Conservation (phyloP, 92 coral and sea anemone genomes). For the Umimayanthus kanabou region DNA sequence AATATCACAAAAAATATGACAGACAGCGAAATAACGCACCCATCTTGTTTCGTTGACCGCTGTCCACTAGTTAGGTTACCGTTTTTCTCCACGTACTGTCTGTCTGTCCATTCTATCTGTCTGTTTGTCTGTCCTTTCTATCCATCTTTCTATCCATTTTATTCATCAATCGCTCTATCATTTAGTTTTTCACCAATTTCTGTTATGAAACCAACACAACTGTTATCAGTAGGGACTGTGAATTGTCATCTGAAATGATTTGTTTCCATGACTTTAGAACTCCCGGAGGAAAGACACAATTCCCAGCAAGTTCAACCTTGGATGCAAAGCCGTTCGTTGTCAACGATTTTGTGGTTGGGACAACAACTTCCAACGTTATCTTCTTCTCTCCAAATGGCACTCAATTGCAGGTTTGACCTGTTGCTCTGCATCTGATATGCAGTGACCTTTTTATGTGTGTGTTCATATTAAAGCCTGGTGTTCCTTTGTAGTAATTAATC, state of each 20-base stretch:
- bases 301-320: slow-evolving; percentile 87
- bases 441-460: neutral
- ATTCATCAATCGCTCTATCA: neutral
- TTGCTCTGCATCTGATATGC: neutral
- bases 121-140: neutral
- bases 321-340: slow-evolving; percentile 90
- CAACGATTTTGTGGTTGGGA: slow-evolving; percentile 83
- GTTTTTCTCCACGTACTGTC: too few species aligned
- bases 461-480: neutral
- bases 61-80: too few species aligned
- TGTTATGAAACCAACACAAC: neutral
- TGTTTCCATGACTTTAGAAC: slow-evolving; percentile 38
- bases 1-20: too few species aligned
- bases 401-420: slow-evolving; percentile 60
- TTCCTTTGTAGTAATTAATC: neutral
- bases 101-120: neutral
- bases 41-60: too few species aligned
- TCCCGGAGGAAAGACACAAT: slow-evolving; percentile 40
- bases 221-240: neutral
- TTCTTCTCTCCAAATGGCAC: slow-evolving; percentile 73
- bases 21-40: too few species aligned
- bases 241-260: too few species aligned
- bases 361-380: slow-evolving; percentile 85
- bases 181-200: neutral
- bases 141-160: neutral